Conservation (phyloP, 2,888 invertebrate genomes). For the Parascotia fuliginaria region DNA sequence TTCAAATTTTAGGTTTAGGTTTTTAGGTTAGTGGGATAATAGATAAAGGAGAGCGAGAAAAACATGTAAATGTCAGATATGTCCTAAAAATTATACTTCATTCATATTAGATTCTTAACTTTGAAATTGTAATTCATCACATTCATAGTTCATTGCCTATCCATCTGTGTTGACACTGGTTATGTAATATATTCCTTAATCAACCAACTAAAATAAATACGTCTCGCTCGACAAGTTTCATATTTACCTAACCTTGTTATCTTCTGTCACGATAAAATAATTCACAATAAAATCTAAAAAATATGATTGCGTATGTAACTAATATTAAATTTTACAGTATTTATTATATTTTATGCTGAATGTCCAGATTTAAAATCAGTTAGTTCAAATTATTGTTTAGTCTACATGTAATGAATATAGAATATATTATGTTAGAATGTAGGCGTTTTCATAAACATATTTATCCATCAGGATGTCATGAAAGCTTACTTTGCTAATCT, state of each 20-base stretch:
- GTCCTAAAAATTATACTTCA: no score
- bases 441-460: constrained; percentile 23
- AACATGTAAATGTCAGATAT: no score
- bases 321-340: constrained; percentile 13
- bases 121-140: background rate
- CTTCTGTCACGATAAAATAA: background rate
- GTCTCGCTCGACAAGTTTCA: background rate
- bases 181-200: background rate
- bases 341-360: constrained; percentile 10
- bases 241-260: background rate
- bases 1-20: no score
- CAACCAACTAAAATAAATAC: background rate
- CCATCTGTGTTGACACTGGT: background rate
- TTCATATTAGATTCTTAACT: background rate
- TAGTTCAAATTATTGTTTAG: constrained; percentile 29
- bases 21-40: no score
- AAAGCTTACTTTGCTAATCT: background rate
- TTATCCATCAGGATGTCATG: constrained; percentile 2
- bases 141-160: background rate
- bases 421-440: background rate
- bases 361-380: constrained; percentile 17
- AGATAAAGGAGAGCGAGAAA: no score
- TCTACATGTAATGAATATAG: constrained; percentile 26
- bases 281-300: background rate
- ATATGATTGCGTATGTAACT: constrained; percentile 1